Evolutionary conservation across 2,888 invertebrate genomes (phyloP).

Genomic region (Tachystola acroxantha): DNA sequence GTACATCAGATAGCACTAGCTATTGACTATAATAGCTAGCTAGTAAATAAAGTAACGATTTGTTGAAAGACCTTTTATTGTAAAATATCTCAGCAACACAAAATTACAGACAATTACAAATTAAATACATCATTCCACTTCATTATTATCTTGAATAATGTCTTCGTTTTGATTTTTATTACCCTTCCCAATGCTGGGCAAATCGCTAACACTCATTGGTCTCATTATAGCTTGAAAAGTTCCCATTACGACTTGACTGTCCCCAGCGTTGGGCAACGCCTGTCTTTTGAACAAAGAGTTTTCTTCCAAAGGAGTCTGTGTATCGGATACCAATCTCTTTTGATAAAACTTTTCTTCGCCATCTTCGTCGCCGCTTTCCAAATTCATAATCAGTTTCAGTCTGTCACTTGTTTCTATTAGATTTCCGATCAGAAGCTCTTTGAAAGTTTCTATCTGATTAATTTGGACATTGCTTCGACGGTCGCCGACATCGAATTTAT

Average conservation of each 20-base stretch:
- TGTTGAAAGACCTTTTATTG: no score
- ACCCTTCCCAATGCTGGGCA: constrained; percentile 10
- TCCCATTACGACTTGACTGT: constrained; percentile 32
- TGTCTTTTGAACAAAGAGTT: constrained; percentile 6
- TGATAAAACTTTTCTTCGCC: constrained; percentile 3
- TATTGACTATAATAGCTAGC: no score
- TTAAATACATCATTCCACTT: neutral
- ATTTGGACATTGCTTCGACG: constrained; percentile 11
- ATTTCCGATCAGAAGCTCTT: constrained; percentile 26
- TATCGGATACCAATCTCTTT: constrained; percentile 4
- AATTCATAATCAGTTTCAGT: constrained; percentile 25
- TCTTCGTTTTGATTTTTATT: constrained; percentile 3
- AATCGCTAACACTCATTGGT: constrained; percentile 26
- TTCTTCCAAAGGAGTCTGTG: constrained; percentile 1
- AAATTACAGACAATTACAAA: neutral
- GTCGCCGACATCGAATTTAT: constrained; percentile 16
- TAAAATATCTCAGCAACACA: neutral
- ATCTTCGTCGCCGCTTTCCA: constrained; percentile 17
- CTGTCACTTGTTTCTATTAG: constrained; percentile 29
- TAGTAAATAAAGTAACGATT: no score
- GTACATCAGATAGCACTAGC: no score
- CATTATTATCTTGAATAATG: neutral
- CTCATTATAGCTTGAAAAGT: constrained; percentile 43
- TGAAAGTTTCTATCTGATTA: constrained; percentile 19
- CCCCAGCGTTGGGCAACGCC: neutral